Conservation (phyloP, 2,888 invertebrate genomes). For the Lissocephala sabroskyi region DNA sequence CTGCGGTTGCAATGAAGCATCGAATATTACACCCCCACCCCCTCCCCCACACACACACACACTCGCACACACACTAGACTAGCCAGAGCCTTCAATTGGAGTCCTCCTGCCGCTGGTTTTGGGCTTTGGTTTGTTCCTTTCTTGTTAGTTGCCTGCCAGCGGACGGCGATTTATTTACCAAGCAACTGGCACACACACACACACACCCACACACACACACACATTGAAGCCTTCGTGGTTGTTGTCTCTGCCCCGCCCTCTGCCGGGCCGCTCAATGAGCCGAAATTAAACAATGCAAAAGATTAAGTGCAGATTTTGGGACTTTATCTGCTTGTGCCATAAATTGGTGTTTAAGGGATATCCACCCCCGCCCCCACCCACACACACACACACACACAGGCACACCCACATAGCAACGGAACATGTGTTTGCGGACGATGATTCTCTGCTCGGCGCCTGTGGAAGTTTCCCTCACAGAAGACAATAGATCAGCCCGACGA, state of each 20-base stretch:
- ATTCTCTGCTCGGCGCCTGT: no score
- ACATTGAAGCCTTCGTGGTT: conserved; percentile 17
- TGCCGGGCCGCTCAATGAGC: conserved; percentile 55
- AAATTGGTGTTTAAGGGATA: conserved; percentile 71
- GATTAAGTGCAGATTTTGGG: conserved; percentile 72
- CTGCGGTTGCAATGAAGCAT: conserved; percentile 59
- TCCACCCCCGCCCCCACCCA: conserved; percentile 63
- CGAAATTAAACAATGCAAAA: conserved; percentile 72
- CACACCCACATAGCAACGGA: background rate
- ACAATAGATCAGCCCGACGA: conserved; percentile 50
- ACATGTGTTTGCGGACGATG: background rate
- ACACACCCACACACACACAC: conserved; percentile 3
- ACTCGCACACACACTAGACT: background rate
- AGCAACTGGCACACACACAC: conserved; percentile 33
- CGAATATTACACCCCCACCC: conserved; percentile 35
- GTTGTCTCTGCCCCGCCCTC: conserved; percentile 18
- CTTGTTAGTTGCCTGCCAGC: conserved; percentile 29
- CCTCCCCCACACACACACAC: conserved; percentile 6
- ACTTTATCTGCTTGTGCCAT: conserved; percentile 71
- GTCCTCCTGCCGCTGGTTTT: background rate
- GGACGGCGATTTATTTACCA: conserved; percentile 58
- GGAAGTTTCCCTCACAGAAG: no score
- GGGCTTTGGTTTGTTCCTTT: background rate
- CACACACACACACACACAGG: conserved; percentile 22
- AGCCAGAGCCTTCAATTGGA: background rate